Conservation (phyloP, 2,797 vertebrate species). For the Chelmon rostratus region DNA sequence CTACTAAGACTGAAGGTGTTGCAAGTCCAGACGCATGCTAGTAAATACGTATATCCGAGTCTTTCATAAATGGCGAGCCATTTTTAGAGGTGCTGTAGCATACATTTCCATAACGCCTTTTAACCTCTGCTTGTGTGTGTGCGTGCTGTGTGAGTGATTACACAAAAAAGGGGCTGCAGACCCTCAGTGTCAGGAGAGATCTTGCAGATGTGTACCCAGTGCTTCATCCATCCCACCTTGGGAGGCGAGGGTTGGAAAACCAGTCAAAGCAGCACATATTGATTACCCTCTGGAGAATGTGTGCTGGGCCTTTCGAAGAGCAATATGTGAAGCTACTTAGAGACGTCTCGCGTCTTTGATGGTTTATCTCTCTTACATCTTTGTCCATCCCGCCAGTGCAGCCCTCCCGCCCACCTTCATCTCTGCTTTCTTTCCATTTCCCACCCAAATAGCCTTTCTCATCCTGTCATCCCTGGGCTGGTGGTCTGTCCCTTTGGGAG, state of each 20-base stretch:
- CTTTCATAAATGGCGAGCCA: conserved; percentile 33
- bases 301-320: conserved; percentile 66
- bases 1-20: conserved; percentile 28
- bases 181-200: conserved; percentile 56
- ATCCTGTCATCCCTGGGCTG: conserved; percentile 79
- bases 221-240: conserved; percentile 59
- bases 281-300: conserved; percentile 78
- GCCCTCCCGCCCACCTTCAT: conserved; percentile 72
- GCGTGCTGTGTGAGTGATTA: conserved; percentile 46
- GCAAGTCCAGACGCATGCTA: conserved; percentile 60
- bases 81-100: conserved; percentile 39
- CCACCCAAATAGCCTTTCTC: conserved; percentile 79
- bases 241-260: conserved; percentile 70
- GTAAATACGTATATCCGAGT: conserved; percentile 35
- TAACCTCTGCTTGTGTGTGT: conserved; percentile 41
- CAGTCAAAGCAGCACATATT: conserved; percentile 73
- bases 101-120: conserved; percentile 43
- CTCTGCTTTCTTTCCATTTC: conserved; percentile 69
- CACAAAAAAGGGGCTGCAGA: conserved; percentile 37
- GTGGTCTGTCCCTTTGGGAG: conserved; percentile 80
- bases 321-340: conserved; percentile 84
- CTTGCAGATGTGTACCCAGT: conserved; percentile 48
- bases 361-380: conserved; percentile 79
- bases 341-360: conserved; percentile 78
- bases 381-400: conserved; percentile 62